These are phyloP conservation scores for Elegia similella DNA, from an alignment of 2,888 invertebrate genomes.

Conservation along the genomic window DNA sequence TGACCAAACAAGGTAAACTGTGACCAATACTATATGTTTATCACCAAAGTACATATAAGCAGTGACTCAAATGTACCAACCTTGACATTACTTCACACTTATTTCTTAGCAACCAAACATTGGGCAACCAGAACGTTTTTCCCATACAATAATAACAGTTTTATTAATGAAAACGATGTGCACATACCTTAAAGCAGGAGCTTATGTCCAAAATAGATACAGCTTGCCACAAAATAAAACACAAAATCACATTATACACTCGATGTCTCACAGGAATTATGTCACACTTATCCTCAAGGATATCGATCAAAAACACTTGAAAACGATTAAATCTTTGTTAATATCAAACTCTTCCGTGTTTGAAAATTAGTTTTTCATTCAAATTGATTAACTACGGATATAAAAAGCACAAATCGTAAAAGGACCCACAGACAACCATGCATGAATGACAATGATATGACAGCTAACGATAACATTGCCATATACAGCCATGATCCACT, in stretches of 20 bases:
- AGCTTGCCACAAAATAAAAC: conserved; percentile 65
- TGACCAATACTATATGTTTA: background rate
- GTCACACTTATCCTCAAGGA: conserved; percentile 31
- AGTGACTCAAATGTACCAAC: conserved; percentile 29
- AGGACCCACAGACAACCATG: conserved; percentile 39
- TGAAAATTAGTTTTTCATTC: conserved; percentile 36
- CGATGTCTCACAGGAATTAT: conserved; percentile 43
- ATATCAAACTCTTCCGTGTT: conserved; percentile 28
- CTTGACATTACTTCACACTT: conserved; percentile 53
- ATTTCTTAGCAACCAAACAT: conserved; percentile 12
- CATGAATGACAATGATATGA: conserved; percentile 2
- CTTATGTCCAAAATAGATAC: conserved; percentile 64
- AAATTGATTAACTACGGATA: conserved; percentile 19
- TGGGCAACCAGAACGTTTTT: background rate
- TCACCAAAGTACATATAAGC: background rate
- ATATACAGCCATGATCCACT: background rate
- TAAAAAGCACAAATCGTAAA: conserved; percentile 33
- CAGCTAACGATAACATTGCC: background rate
- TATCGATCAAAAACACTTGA: background rate
- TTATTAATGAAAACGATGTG: conserved; percentile 15
- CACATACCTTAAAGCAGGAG: conserved; percentile 48
- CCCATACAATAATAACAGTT: background rate
- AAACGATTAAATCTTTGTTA: conserved; percentile 14
- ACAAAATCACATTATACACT: conserved; percentile 74
- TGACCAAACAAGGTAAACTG: background rate